Evolutionary conservation across 2,888 invertebrate genomes (phyloP), one percentile per base, ranked within the genome.

Genomic region (Tuta absoluta): DNA sequence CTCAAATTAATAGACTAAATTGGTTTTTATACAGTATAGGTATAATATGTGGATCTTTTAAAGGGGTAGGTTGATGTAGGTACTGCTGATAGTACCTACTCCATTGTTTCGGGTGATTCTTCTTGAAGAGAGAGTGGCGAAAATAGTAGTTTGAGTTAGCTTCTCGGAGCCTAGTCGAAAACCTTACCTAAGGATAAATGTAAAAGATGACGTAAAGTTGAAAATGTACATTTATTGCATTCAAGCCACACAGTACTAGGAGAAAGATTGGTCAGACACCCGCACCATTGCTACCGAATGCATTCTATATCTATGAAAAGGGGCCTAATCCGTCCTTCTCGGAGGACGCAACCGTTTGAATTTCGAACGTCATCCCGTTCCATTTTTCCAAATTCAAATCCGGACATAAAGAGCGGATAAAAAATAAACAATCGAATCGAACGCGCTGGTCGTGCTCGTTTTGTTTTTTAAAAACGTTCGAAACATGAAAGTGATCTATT

Each of bases 321-420:
- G 74, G 65, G 28, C 60, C 63, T 76, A 77, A 77, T 76, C 77
- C 76, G 66, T 61, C 73, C 72, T 74, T 71, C 72, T 74, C 66
- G 65, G 45, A 67, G 69, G 66, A 69, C 66, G 38, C 65, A 71
- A 72, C 71, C 72, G 69, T 71, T 75, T 72, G 71, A 74, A 72
- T 70, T 66, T 63, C 48, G 61, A 64, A 67, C 67, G 58, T 24
- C 51, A 66, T 66, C 59, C 63, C 65, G 65, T 51, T 62, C 57
- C 38, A 38, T 59, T 63, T 64, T 58, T 56, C 21, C 38, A 65
- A 45, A 61, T 64, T 38, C 19, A 37, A 49, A 63, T 49, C 48
- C 57, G 48, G 38, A 49, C 59, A 62, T 53, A 38, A 62, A 62
- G 38, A 51, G 61, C 59, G 41, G 58, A 60, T 45, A 61, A 48